Base-by-base conservation (phyloP, 2,888 invertebrate genomes). In the Noctua janthina region DNA sequence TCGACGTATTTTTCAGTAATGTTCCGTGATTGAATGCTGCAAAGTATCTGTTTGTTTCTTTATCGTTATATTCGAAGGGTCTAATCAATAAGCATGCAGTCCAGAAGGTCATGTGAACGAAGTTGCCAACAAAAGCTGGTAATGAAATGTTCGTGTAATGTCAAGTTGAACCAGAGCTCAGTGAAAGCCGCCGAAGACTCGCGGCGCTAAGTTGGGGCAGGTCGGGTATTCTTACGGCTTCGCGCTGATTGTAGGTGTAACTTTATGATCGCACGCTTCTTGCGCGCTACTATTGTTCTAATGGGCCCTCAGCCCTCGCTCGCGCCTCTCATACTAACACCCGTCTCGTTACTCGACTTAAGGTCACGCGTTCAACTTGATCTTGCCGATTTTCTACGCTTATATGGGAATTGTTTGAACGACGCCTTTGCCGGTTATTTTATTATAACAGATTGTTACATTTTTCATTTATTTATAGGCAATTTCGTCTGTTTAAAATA, bases 251-350 rank as follows among this genome's bases (percentile, higher is more conserved):
- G 94, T 93, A 94, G 93, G 94, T 94, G 95, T 93, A 94, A 95
- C 89, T 95, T 95, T 95, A 96, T 95, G 95, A 95, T 95, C 94
- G 94, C 94, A 94, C 94, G 96, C 95, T 95, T 94, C 94, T 95
- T 87, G 94, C 93, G 91, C 92, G 93, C 95, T 94, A 94, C 95
- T 94, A 96, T 96, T 96, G 95, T 96, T 96, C 94, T 95, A 94
- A 95, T 95, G 91, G 95, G 92, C 93, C 92, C 91, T 92, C 91
- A 91, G 92, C 90, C 89, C 92, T 91, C 86, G 85, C 91, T 92
- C 91, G 91, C 92, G 90, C 90, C 91, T 92, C 91, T 89, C 92
- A 90, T 91, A 91, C 93, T 90, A 91, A 93, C 93, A 93, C 93
- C 91, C 93, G 93, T 92, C 93, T 94, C 90, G 93, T 94, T 94